Evolutionary conservation across 2,113 vertebrate genomes (phyloP), one percentile per base, ranked within the genome.

Genomic region (Heliornis fulica): DNA sequence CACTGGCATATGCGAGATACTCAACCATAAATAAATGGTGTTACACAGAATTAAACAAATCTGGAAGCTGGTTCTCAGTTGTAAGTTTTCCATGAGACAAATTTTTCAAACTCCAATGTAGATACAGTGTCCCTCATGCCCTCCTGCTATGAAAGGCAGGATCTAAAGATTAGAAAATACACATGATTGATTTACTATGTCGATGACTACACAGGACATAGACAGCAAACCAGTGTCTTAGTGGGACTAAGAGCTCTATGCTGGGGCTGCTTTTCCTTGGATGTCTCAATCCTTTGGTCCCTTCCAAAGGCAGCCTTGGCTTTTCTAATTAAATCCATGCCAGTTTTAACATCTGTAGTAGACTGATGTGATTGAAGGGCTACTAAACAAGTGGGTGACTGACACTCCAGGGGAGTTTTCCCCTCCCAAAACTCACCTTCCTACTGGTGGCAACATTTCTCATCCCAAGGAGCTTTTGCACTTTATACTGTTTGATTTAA

Each of bases 21-120:
- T 98, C 96, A 97, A 95, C 98, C 97, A 98, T 94, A 98, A 98
- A 98, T 96, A 98, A 98, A 96, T 88, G 94, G 97, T 97, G 96
- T 94, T 97, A 96, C 32, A 87, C 88, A 98, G 95, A 94, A 96
- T 98, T 26, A 95, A 97, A 97, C 95, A 98, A 97, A 97, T 90
- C 97, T 95, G 96, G 96, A 95, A 97, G 97, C 97, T 97, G 96
- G 79, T 94, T 92, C 97, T 87, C 93, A 91, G 93, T 88, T 96
- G 76, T 76, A 96, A 94, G 89, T 94, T 94, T 91, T 97, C 93
- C 90, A 79, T 34, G 89, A 94, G 92, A 93, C 83, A 87, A 57
- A 86, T 93, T 80, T 95, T 90, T 51, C 69, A 54, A 86, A 64
- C 68, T 72, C 65, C 41, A 66, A 88, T 8, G 13, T 34, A 59